Conservation (phyloP, 64 coral and sea anemone genomes). For the Pocillopora verrucosa region DNA sequence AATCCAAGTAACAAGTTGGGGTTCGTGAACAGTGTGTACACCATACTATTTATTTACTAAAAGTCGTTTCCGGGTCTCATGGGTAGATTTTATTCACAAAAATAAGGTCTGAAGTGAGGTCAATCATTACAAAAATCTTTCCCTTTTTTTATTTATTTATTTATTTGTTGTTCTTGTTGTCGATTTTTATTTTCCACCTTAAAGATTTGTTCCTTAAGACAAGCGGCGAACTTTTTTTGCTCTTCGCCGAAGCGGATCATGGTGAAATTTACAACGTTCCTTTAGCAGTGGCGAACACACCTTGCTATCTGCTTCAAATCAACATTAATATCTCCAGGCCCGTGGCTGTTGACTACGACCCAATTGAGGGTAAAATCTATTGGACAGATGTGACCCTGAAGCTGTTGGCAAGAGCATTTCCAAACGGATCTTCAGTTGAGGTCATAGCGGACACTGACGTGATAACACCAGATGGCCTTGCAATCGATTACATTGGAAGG, state of each 20-base stretch:
- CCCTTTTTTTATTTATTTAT: background rate
- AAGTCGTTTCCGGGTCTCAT: no score
- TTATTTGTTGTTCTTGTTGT: background rate
- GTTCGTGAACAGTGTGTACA: no score
- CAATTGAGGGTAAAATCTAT: constrained; percentile 41
- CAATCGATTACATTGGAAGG: constrained; percentile 50
- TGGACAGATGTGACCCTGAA: constrained; percentile 44
- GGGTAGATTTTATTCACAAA: no score
- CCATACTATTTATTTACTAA: no score
- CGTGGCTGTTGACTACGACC: constrained; percentile 52
- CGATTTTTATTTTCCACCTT: background rate
- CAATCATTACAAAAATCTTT: background rate
- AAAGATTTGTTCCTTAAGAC: background rate
- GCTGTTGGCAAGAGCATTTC: constrained; percentile 26
- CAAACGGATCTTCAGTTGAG: constrained; percentile 44
- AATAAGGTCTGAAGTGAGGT: no score
- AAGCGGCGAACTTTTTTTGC: background rate
- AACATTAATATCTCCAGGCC: constrained; percentile 26
- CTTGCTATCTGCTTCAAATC: constrained; percentile 11
- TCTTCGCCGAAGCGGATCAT: constrained; percentile 26
- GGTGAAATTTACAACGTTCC: constrained; percentile 47
- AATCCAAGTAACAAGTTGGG: no score
- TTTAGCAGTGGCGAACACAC: background rate
- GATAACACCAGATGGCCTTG: constrained; percentile 46
- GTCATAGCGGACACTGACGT: constrained; percentile 21